Evolutionary conservation across 1,140 invertebrate species (phyloP), one percentile per base, ranked within the genome.

Genomic region (Drosophila dunni): DNA sequence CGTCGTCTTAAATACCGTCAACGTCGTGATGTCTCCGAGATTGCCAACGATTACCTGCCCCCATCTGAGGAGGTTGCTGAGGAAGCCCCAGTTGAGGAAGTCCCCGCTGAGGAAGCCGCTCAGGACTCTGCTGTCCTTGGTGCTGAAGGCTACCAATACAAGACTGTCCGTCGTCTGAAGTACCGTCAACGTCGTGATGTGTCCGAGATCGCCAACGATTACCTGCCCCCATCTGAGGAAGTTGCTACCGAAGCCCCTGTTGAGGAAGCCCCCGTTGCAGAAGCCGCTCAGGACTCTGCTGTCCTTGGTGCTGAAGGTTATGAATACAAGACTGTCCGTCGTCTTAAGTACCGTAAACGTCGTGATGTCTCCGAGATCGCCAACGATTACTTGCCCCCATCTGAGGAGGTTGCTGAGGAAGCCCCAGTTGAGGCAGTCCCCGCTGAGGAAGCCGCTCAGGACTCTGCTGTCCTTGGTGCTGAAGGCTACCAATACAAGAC

Each of bases 121-220:
- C 68, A 82, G 38, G 75, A 81, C 1, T 67, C 79, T 1, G 76
- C 79, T 60, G 72, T 79, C 15, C 64, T 85, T 0, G 64, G 57
- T 13, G 69, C 60, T 13, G 75, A 86, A 65, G 83, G 83, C 0
- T 86, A 86, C 63, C 42, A 81, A n/a, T 86, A 86, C 75, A 86
- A 81, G 60, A 81, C 82, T 6, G 80, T 86, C 0, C 78, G 81
- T n/a, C 74, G 82, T 0, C 61, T 83, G 4, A 83, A 82, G 44
- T 78, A 81, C 20, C 74, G 80, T 13, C 82, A 81, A 6, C 82
- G 80, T 46, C 82, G 82, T 63, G 82, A 86, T 74, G 80, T 86
- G 0, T 78, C 79, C 3, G 81, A 85, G 54, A 75, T 80, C 20
- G 70, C 66, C 56, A 78, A 75, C 36, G 77, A 82, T 0, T 85